These are phyloP conservation scores for Gouania willdenowi DNA, from an alignment of 2,797 vertebrate genomes.

Conservation along the genomic window DNA sequence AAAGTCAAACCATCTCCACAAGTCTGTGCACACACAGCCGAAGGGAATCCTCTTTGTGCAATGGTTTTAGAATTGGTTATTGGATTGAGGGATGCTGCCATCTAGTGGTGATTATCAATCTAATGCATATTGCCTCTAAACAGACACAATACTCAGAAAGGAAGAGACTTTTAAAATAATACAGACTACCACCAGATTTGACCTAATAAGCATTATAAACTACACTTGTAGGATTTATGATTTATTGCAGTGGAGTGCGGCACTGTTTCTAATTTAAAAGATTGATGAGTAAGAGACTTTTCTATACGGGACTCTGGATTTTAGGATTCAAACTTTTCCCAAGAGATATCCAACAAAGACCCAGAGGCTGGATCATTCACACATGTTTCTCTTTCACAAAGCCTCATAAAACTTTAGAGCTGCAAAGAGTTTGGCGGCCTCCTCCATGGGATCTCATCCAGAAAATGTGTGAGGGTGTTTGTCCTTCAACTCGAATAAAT, in stretches of 20 bases:
- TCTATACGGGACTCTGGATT: too few relatives aligned
- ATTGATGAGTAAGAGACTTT: too few relatives aligned
- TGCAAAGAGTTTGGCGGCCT: slow-evolving; percentile 2
- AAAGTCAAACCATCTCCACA: slow-evolving; percentile 2
- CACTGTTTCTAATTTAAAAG: too few relatives aligned
- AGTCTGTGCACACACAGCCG: slow-evolving; percentile 5
- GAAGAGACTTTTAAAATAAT: too few relatives aligned
- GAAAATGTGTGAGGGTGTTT: slow-evolving; percentile 21
- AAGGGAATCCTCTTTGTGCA: background rate
- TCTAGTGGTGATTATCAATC: slow-evolving; percentile 44
- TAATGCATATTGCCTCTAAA: too few relatives aligned
- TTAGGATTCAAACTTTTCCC: too few relatives aligned
- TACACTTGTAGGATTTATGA: too few relatives aligned
- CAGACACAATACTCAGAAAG: too few relatives aligned
- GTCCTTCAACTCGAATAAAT: slow-evolving; percentile 24
- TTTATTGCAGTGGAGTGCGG: too few relatives aligned
- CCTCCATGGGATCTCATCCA: background rate
- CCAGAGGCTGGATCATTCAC: slow-evolving; percentile 1
- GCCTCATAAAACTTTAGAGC: slow-evolving; percentile 5
- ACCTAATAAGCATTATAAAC: too few relatives aligned
- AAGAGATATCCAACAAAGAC: background rate
- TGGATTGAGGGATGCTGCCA: slow-evolving; percentile 33
- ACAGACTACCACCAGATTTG: too few relatives aligned
- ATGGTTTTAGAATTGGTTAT: background rate
- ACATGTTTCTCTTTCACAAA: slow-evolving; percentile 1